Evolutionary conservation across 2,888 invertebrate genomes (phyloP), one percentile per base, ranked within the genome.

Genomic region (Melipona beecheii): DNA sequence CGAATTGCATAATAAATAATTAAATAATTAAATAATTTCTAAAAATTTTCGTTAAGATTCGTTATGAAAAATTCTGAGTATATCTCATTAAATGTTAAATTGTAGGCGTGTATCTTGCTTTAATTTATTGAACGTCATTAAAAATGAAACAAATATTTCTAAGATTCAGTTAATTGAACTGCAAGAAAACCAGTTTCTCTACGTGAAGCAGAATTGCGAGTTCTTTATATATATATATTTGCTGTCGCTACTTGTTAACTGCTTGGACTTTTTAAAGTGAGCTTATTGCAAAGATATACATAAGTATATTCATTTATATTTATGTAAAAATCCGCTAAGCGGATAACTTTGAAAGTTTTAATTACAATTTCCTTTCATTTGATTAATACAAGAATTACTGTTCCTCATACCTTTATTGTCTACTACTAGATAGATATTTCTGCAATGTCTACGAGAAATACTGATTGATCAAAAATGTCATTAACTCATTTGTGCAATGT

Each of bases 161-260:
- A 43, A 36, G 50, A 19, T 58, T 54, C n/a, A 58, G 24, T 5
- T 17, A 13, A 27, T 58, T 64, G 60, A 68, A 66, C 15, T 17
- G 49, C 17, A 70, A 60, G 36, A 15, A 62, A 84, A 86, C 78
- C 70, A 62, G 81, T 86, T 84, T 71, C 52, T 75, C 70, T 74
- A 27, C 27, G 65, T n/a, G 24, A 31, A 84, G 81, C 81, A 56
- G 54, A 75, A n/a, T 58, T 66, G 31, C 50, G 69, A 64, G 31
- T 56, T 24, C 49, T 50, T 43, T 6, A 49, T 27, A 60, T 6
- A 49, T 27, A 60, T 27, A 43, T 43, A 43, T 56, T 58, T 58
- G 17, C 31, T 24, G 50, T 21, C 17, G 21, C 27, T 19, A 19
- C 3, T 73, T 27, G n/a, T 27, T 13, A 24, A 3, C 2, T 2